Conservation (phyloP, 2,888 invertebrate genomes). For the Drosophila seclusa region DNA sequence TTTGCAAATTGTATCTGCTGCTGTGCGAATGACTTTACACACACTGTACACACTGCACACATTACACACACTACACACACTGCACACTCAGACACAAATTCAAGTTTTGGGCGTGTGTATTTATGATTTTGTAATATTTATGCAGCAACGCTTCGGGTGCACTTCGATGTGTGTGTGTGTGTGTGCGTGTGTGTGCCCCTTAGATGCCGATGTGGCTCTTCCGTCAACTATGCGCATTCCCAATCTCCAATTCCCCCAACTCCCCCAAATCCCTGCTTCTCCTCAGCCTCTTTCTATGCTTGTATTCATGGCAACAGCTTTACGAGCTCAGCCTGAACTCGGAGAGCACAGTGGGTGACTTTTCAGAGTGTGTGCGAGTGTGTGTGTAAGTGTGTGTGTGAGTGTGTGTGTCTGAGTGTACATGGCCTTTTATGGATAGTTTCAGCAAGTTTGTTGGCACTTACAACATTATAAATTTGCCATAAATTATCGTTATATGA, state of each 20-base stretch:
- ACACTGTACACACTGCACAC: neutral
- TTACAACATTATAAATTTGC: constrained; percentile 80
- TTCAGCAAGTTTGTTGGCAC: constrained; percentile 79
- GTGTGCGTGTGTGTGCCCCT: constrained; percentile 25
- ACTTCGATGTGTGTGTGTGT: constrained; percentile 5
- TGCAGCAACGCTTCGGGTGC: constrained; percentile 55
- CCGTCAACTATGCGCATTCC: constrained; percentile 30
- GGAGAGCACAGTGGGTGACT: constrained; percentile 50
- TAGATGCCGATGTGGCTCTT: constrained; percentile 45
- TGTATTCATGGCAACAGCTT: constrained; percentile 69
- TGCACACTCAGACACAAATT: constrained; percentile 3
- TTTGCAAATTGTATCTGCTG: constrained; percentile 17
- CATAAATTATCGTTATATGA: constrained; percentile 77
- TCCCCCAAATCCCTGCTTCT: neutral
- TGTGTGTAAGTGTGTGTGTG: constrained; percentile 9
- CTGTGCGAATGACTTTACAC: constrained; percentile 49
- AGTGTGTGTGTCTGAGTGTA: constrained; percentile 33
- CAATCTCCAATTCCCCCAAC: neutral
- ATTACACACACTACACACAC: constrained; percentile 9
- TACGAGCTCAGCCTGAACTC: constrained; percentile 71
- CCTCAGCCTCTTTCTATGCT: constrained; percentile 6
- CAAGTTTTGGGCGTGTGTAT: constrained; percentile 50
- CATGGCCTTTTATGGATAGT: constrained; percentile 74
- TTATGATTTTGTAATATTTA: constrained; percentile 77
- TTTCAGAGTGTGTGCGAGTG: neutral